These are phyloP conservation scores for Accipiter virgatus DNA, from an alignment of 2,113 vertebrate species.

Conservation along the genomic window DNA sequence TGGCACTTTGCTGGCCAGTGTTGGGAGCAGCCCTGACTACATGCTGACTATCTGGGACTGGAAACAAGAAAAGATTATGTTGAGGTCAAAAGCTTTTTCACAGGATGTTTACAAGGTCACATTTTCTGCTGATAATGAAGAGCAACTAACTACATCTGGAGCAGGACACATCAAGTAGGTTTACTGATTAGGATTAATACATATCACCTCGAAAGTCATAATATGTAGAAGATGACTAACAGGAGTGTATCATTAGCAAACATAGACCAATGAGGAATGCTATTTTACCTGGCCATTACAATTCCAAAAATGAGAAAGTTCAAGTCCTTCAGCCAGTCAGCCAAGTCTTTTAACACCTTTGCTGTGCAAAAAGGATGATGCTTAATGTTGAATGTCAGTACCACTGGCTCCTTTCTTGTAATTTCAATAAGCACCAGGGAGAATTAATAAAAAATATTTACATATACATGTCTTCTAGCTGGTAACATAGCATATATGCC, in stretches of 20 bases:
- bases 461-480: neutral
- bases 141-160: constrained; percentile 86
- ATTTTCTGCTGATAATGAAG: constrained; percentile 86
- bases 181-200: neutral
- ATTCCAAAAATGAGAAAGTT: neutral
- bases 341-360: neutral
- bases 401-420: neutral
- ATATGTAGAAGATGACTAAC: neutral
- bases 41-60: constrained; percentile 93
- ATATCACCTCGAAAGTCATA: neutral
- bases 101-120: constrained; percentile 89
- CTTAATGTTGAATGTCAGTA: neutral
- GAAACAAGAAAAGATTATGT: constrained; percentile 83
- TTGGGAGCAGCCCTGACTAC: constrained; percentile 85
- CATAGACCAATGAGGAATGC: neutral
- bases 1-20: constrained; percentile 85
- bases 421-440: neutral
- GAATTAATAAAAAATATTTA: neutral
- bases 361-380: neutral
- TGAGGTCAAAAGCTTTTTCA: constrained; percentile 87
- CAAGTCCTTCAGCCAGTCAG: neutral
- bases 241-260: neutral
- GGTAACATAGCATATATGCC: neutral
- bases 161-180: constrained; percentile 89
- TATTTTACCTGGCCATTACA: neutral